Base-by-base conservation (phyloP, 2,113 vertebrate species). In the Seriola rivoliana region DNA sequence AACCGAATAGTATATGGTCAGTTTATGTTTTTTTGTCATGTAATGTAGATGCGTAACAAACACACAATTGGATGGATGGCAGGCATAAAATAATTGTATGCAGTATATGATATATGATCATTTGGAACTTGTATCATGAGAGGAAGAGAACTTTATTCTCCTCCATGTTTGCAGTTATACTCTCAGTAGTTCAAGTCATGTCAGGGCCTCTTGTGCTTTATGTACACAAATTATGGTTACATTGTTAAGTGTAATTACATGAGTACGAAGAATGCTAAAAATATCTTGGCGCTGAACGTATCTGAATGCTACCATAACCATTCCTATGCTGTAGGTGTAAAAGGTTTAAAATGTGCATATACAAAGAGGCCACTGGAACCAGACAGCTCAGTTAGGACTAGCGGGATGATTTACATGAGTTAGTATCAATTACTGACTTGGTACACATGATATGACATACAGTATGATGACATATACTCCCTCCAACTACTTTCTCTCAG, bases 1-100 rank as follows among this genome's bases (percentile, higher is more conserved):
- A 52, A 60, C 21, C 36, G 34, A 75, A 81, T 59, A 72, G 40
- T 54, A 50, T 57, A 59, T n/a, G 25, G 8, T 59, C 5, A 71
- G 25, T 84, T 81, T 77, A 73, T 75, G 40, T 10, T 57, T 52
- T 29, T 54, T 71, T 25, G 19, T 44, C 25, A 52, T 55, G 4
- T 34, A 7, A 1, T 66, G 29, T 36, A 29, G 29, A 29, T 29
- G 55, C 70, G 52, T 13, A 69, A 50, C n/a, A 54, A 58, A 55
- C 71, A 50, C 66, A 46, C 32, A 38, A 59, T 4, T 50, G 6
- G 79, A 80, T 29, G n/a, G 6, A 66, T 58, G 34, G 34, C 34
- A 5, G 17, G 8, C 2, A 10, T 7, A 36, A 32, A 16, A 55
- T 8, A 23, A 29, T 29, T n/a, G 8, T n/a, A 8, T 5, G 6